Base-by-base conservation (phyloP, 2,797 vertebrate species). In the Falco novaeseelandiae region DNA sequence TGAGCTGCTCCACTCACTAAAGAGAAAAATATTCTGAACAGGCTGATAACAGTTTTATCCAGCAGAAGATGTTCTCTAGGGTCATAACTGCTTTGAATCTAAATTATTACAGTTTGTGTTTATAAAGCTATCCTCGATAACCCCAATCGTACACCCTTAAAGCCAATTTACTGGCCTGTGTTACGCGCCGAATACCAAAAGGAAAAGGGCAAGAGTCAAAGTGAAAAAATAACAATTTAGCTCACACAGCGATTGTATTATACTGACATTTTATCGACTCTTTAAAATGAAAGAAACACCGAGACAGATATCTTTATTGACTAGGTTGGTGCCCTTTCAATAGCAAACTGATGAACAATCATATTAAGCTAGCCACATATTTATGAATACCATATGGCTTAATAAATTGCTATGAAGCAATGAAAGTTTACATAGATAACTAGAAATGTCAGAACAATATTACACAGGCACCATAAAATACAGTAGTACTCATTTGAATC, bases 391-490 rank as follows among this genome's bases (percentile, higher is more conserved):
- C 87, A 83, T 20, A 5, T 38, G 89, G 96, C 70, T 96, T 96
- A 95, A 97, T 96, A 97, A 97, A 94, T 49, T 84, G 54, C 92
- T 92, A 89, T 12, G 62, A 81, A 85, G 74, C 70, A 90, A 83
- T 94, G 72, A 95, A 97, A 97, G 73, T 96, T 97, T 95, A 94
- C 93, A 5, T 51, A 94, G 95, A 89, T 96, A 94, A 94, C 58
- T 85, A 92, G 93, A 97, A 96, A 61, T 76, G 80, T 91, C 97
- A 98, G 55, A 95, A 74, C 49, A 94, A 82, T 44, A 79, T 81
- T 93, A 82, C 76, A 93, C 91, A 85, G 81, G 57, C 65, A 59
- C 54, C 46, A 85, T 94, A 93, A 97, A 98, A 95, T 9, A 36
- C 70, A 77, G 10, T 49, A 92, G 91, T 93, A 87, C 48, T 91